These are phyloP conservation scores for Ctenodactylus gundi DNA, from an alignment of 2,113 vertebrate species.

Conservation along the genomic window DNA sequence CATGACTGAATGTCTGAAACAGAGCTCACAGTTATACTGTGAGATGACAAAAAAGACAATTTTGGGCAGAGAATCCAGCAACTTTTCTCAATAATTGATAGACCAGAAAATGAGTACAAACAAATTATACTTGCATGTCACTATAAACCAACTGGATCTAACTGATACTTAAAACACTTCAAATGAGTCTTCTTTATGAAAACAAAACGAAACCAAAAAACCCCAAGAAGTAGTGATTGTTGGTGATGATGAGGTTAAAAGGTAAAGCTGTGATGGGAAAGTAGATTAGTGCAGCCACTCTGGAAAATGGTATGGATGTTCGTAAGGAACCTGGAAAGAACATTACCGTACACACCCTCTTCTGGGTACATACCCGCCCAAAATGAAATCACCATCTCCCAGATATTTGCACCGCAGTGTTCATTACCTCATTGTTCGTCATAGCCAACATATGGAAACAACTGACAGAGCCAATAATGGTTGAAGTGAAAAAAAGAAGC, in stretches of 20 bases:
- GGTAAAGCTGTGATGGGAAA: background rate
- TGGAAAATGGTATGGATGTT: background rate
- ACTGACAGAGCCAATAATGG: background rate
- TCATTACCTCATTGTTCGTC: background rate
- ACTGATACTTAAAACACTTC: background rate
- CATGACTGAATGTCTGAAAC: background rate
- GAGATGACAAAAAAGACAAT: background rate
- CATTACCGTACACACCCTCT: background rate
- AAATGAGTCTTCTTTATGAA: no score
- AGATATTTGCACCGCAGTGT: background rate
- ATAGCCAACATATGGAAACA: background rate
- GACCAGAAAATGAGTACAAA: background rate
- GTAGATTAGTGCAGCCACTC: background rate
- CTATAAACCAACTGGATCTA: background rate
- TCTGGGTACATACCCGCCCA: background rate
- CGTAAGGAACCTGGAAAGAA: background rate
- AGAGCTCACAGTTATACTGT: background rate
- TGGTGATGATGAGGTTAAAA: background rate
- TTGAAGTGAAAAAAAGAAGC: background rate
- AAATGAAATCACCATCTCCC: background rate
- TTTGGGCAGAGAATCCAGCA: background rate
- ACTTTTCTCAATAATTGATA: background rate
- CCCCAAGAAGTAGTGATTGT: background rate
- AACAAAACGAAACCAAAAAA: no score
- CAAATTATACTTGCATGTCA: background rate